Evolutionary conservation across 64 coral and sea anemone species (phyloP), one percentile per base, ranked within the genome.

Genomic region (Astreopora myriophthalma): DNA sequence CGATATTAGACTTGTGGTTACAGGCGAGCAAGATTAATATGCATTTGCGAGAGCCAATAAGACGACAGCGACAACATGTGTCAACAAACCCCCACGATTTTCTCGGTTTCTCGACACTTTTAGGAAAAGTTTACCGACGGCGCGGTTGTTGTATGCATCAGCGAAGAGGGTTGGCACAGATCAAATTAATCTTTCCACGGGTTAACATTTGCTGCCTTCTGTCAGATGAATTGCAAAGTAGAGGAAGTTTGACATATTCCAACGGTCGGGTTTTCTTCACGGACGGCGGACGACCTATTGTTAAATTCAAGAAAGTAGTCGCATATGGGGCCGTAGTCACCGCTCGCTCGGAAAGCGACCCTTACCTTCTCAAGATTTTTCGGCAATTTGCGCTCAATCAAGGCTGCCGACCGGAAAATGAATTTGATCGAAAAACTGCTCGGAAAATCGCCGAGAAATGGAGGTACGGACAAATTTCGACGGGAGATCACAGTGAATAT

Each of bases 381-480:
- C 31, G 8, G 32, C 23, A 11, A 4, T 48, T 8, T 20, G 12
- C 27, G 17, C 28, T 32, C 17, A 6, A 25, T 36, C 36, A 49
- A 74, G 51, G 12, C n/a, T 48, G 8, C 64, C 19, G 8, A 32
- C 38, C 11, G 67, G 65, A 87, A 87, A 24, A 94, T 94, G 87
- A 84, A 89, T 38, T 84, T 94, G 23, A 77, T 94, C 24, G 92
- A 94, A 67, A 94, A 90, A 31, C 29, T 89, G 28, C 44, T 94
- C 33, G 14, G 69, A 67, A 94, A 94, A 73, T 81, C 51, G 40
- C 52, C 87, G 19, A 39, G 62, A 35, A 83, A 87, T 31, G 67
- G 61, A 84, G 79, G 92, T 89, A 73, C 0, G 87, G 48, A n/a
- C 26, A 36, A 17, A 71, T n/a, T 23, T 94, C 30, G 70, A 77